A percentile compares a stretch with the other conserved stretches of the same genome.
Evolutionary conservation across 1,140 invertebrate genomes (phyloP).

Genomic region (Eufriesea mexicana): DNA sequence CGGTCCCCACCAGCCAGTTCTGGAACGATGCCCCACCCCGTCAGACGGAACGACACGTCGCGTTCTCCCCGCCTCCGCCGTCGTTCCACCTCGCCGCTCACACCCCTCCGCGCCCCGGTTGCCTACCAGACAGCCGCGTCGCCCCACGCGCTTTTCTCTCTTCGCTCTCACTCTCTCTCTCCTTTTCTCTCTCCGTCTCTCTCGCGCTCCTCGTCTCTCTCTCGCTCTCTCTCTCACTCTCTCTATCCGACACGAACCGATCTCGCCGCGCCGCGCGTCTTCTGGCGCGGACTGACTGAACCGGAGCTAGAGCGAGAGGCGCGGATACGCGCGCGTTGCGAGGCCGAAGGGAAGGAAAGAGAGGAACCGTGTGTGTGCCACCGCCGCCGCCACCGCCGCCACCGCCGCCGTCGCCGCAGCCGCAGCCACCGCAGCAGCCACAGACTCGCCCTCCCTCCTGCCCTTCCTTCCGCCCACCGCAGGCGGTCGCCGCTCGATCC

Average conservation of each 20-base stretch:
- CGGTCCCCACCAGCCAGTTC: conserved; percentile 52
- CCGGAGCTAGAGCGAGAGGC: background rate
- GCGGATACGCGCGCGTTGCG: background rate
- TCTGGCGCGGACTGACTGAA: conserved; percentile 9
- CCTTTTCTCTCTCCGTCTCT: too few relatives aligned
- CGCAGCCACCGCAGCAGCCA: conserved; percentile 19
- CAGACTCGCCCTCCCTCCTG: too few relatives aligned
- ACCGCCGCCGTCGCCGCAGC: conserved; percentile 21
- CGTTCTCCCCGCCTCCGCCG: conserved; percentile 66
- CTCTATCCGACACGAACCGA: background rate
- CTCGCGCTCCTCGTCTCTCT: too few relatives aligned
- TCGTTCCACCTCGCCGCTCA: conserved; percentile 45
- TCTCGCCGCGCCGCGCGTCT: background rate
- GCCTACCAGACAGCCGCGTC: conserved; percentile 6
- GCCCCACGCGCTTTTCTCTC: conserved; percentile 7
- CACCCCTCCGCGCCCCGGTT: conserved; percentile 14
- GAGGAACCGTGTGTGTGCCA: conserved; percentile 7
- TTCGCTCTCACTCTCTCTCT: too few relatives aligned
- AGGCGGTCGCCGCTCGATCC: background rate
- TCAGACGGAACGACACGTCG: conserved; percentile 57
- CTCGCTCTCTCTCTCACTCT: too few relatives aligned
- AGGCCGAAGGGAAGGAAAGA: background rate
- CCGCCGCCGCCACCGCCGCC: conserved; percentile 17
- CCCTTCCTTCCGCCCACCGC: background rate
- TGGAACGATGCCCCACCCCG: conserved; percentile 65